Percentiles rank a stretch among this genome's conserved stretches.
These are phyloP conservation scores for Cirrhinus molitorella DNA, from an alignment of 2,797 vertebrate species.

Conservation along the genomic window DNA sequence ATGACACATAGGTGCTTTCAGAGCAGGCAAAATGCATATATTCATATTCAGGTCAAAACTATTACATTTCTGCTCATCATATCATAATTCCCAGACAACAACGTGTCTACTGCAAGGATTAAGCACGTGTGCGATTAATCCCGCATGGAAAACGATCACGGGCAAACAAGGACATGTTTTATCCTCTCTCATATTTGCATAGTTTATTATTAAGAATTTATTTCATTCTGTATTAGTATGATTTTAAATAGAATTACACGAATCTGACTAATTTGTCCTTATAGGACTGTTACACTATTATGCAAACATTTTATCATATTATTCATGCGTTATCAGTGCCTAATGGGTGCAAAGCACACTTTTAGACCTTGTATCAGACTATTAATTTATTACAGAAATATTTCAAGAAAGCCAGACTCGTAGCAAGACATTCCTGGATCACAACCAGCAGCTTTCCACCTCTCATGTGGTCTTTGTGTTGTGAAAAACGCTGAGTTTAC, in stretches of 20 bases:
- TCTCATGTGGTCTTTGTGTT: conserved; percentile 77
- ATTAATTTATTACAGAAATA: background rate
- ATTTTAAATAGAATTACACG: background rate
- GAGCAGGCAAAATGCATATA: conserved; percentile 11
- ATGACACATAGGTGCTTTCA: conserved; percentile 44
- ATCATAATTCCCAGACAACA: conserved; percentile 28
- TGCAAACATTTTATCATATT: background rate
- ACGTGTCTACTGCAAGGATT: conserved; percentile 14
- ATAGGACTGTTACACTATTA: background rate
- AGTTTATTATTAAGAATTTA: accelerated
- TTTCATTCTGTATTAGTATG: background rate
- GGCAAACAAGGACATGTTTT: background rate
- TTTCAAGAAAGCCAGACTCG: background rate
- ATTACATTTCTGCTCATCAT: background rate
- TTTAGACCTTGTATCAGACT: background rate
- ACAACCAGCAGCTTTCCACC: conserved; percentile 29
- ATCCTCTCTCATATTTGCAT: background rate
- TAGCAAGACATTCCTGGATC: conserved; percentile 37
- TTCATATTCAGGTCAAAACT: conserved; percentile 39
- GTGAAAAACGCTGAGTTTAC: conserved; percentile 76
- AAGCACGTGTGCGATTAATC: conserved; percentile 1
- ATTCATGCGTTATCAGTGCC: background rate
- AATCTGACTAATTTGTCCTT: background rate
- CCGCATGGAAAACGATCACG: background rate
- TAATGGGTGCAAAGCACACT: background rate